Conservation (phyloP, 2,113 vertebrate genomes). For the Peromyscus polionotus region DNA sequence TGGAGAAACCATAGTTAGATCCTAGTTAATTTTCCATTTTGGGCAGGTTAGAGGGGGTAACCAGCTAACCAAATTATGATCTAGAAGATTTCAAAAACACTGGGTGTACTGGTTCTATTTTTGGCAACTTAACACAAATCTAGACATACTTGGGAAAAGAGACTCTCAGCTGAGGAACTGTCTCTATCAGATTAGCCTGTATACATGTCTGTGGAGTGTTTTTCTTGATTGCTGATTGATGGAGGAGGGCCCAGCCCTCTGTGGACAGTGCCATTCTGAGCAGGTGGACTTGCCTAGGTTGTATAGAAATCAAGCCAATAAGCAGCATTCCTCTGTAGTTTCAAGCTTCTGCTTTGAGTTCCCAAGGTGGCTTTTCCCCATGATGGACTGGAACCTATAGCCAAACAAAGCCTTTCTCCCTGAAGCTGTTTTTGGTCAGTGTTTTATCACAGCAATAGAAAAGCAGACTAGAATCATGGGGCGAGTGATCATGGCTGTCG, state of each 20-base stretch:
- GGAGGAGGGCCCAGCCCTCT: neutral
- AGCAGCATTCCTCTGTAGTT: neutral
- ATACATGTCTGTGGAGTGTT: neutral
- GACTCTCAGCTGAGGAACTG: neutral
- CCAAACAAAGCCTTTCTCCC: neutral
- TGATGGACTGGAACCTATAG: neutral
- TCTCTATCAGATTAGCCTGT: neutral
- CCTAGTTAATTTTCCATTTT: constrained; percentile 33
- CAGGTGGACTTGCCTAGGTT: neutral
- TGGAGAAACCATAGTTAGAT: constrained; percentile 54
- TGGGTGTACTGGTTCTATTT: neutral
- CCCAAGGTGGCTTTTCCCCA: neutral
- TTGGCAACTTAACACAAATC: neutral
- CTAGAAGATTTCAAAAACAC: constrained; percentile 57
- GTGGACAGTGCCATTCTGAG: neutral
- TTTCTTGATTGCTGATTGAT: neutral
- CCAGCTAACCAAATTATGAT: constrained; percentile 32
- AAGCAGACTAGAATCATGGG: neutral
- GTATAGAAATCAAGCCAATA: neutral
- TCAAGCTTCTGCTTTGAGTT: neutral
- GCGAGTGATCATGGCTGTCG: constrained; percentile 75
- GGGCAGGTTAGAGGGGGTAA: constrained; percentile 50
- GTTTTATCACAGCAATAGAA: neutral
- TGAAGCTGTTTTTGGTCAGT: neutral
- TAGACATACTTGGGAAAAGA: neutral